Conservation (phyloP, 2,797 vertebrate species). For the Balearica regulorum region DNA sequence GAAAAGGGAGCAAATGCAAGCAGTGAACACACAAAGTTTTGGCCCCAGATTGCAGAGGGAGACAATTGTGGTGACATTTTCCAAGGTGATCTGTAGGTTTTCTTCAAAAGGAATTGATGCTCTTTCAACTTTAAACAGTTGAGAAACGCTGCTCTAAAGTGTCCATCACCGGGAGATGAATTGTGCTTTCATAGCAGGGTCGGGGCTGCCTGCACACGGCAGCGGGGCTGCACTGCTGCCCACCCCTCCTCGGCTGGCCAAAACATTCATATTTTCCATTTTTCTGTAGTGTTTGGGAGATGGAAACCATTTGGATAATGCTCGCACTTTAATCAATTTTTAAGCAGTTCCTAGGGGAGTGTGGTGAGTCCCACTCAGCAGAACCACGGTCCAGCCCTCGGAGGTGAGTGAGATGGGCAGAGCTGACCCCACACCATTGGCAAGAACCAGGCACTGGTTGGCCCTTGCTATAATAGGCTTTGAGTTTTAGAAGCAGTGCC, state of each 20-base stretch:
- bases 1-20: background rate
- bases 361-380: background rate
- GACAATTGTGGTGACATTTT: background rate
- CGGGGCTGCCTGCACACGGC: accelerated
- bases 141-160: constrained; percentile 19
- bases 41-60: background rate
- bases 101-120: constrained; percentile 25
- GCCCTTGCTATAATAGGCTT: background rate
- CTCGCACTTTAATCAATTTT: background rate
- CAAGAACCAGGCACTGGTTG: background rate
- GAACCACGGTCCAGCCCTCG: accelerated
- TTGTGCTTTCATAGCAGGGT: background rate
- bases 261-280: accelerated
- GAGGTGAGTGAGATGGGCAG: background rate
- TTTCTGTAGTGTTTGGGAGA: background rate
- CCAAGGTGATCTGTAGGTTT: constrained; percentile 46
- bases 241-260: background rate
- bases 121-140: constrained; percentile 27
- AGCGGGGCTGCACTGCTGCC: background rate
- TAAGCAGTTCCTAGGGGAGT: accelerated
- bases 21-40: background rate
- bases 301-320: background rate
- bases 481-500: background rate
- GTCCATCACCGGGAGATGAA: constrained; percentile 18
- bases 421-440: accelerated